These are phyloP conservation scores for Daktulosphaira vitifoliae DNA, from an alignment of 1,140 invertebrate genomes.

Conservation along the genomic window DNA sequence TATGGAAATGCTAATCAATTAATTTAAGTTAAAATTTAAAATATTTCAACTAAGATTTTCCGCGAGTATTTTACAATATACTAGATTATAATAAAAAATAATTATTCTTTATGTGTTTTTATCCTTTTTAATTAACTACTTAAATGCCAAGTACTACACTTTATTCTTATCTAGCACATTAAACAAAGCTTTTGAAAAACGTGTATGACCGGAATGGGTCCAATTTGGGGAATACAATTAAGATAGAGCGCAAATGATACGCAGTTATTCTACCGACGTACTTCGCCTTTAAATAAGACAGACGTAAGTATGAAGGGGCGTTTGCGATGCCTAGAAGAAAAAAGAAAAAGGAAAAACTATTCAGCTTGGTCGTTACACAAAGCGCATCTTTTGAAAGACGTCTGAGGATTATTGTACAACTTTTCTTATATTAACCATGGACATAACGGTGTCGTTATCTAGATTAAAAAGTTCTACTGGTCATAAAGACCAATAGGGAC, in stretches of 20 bases:
- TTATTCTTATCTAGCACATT: constrained; percentile 11
- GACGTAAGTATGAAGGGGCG: no score
- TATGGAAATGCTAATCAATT: no score
- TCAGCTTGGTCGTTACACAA: constrained; percentile 22
- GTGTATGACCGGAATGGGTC: constrained; percentile 3
- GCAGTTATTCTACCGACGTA: not conserved
- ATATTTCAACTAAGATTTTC: no score
- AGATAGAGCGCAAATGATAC: constrained; percentile 10
- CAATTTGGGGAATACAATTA: constrained; percentile 27
- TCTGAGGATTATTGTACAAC: constrained; percentile 26
- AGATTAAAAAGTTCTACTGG: constrained; percentile 30
- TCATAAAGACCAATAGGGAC: constrained; percentile 7
- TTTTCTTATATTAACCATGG: constrained; percentile 21
- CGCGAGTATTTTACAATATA: no score
- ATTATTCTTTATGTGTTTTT: not conserved
- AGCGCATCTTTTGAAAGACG: constrained; percentile 29
- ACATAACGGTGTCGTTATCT: constrained; percentile 30
- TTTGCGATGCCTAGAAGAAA: not conserved
- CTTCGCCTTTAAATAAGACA: no score
- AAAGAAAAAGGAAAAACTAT: not conserved
- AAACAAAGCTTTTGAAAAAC: not conserved
- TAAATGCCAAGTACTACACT: not conserved
- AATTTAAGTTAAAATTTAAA: no score
- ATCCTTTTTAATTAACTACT: constrained; percentile 14
- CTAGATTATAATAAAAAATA: no score